phyloP scores from a whole-genome alignment of 2,797 vertebrate genomes.

The Chlorospingus semifuscus region DNA sequence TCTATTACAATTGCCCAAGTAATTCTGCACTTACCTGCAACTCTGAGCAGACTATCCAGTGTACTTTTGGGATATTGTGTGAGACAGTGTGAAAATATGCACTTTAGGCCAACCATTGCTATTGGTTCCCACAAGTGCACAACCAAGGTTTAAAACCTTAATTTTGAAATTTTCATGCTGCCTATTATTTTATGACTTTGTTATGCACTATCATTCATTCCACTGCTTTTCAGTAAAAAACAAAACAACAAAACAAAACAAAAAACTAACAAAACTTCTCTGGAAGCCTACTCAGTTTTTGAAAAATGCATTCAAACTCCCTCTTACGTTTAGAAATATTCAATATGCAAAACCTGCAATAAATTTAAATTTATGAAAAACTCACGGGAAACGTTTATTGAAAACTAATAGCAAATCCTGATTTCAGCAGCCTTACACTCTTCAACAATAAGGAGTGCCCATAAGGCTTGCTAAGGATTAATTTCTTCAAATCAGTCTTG shows the following conservation, averaged over 20 bases:
- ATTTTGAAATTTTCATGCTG: not conserved
- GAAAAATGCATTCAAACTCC: not conserved
- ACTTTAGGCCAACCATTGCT: not conserved
- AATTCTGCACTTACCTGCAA: not conserved
- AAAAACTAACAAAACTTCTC: not conserved
- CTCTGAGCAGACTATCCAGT: not conserved
- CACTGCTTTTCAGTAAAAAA: not conserved
- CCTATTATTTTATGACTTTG: not conserved
- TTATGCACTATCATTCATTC: not conserved
- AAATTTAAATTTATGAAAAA: not conserved
- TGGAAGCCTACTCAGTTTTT: not conserved
- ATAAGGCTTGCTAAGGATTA: not conserved
- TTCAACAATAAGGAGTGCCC: not conserved
- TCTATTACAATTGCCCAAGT: not conserved
- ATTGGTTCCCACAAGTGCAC: not conserved
- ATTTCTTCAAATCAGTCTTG: not conserved
- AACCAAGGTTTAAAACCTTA: not conserved
- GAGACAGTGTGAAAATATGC: not conserved
- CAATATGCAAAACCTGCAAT: not conserved
- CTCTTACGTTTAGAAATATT: not conserved
- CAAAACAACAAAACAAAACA: not conserved
- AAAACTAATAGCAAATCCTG: not conserved
- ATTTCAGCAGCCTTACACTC: not conserved
- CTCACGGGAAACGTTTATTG: not conserved
- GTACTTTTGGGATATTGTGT: not conserved